Evolutionary conservation across 2,113 vertebrate genomes (phyloP).

Genomic region (Camelus bactrianus): DNA sequence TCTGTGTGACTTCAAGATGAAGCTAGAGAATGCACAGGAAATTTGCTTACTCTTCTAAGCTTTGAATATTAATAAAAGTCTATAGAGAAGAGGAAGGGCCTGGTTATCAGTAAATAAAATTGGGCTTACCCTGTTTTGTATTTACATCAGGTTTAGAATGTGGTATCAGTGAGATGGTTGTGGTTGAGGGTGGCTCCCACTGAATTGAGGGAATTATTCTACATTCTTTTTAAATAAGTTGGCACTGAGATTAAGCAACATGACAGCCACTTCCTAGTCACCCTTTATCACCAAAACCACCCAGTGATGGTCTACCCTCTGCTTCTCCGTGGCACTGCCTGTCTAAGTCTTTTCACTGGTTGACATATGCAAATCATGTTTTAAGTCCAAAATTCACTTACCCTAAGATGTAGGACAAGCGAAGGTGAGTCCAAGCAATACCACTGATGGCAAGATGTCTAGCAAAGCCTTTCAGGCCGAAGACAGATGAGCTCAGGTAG

Average conservation of each 20-base stretch:
- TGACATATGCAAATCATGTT: neutral
- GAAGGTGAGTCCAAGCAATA: neutral
- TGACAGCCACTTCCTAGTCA: neutral
- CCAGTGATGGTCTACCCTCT: neutral
- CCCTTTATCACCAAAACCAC: neutral
- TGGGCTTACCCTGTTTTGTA: neutral
- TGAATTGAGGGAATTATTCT: neutral
- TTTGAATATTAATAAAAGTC: neutral
- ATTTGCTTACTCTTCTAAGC: conserved; percentile 38
- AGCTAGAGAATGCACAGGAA: neutral
- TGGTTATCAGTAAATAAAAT: neutral
- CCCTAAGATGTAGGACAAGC: neutral
- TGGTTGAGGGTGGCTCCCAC: neutral
- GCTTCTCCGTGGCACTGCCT: neutral
- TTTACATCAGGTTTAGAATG: neutral
- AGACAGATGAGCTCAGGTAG: conserved; percentile 31
- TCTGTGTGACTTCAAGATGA: conserved; percentile 18
- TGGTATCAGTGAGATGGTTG: neutral
- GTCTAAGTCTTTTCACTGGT: neutral
- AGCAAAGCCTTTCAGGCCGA: neutral
- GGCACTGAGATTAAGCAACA: neutral
- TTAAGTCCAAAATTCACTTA: neutral
- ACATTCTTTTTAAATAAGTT: neutral
- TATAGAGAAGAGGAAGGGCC: neutral
- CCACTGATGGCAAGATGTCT: neutral